Base-by-base conservation (phyloP, 2,113 vertebrate species). In the Girardinichthys multiradiatus region DNA sequence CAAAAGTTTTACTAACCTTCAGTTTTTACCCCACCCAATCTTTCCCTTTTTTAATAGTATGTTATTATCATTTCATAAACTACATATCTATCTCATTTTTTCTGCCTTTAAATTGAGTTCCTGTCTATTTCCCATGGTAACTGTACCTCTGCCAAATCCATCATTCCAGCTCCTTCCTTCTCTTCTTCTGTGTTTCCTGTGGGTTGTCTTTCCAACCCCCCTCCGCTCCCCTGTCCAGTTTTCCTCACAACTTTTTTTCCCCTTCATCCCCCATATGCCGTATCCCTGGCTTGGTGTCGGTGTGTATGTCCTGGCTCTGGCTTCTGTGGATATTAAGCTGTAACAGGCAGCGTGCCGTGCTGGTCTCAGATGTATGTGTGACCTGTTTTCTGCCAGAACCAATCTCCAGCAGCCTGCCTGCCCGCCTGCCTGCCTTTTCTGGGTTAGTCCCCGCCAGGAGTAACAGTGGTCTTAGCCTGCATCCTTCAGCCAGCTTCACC, bases 361-460 rank as follows among this genome's bases (percentile, higher is more conserved):
- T 79, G 79, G 79, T 93, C 87, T 92, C 88, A 92, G 87, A 90
- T 91, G 91, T 90, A 86, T 86, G 82, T 87, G 87, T 93, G 92
- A 93, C 90, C 91, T 91, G 89, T 82, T 93, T 93, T 92, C 87
- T 68, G 64, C 82, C 72, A 86, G 87, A 84, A 86, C 80, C 87
- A 87, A 83, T 88, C 87, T 89, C 88, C 72, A 80, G 68, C 71
- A 84, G 85, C 80, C 81, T 65, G 86, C 68, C 73, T 7, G 61
- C 76, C 76, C 66, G 61, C 68, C 57, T 61, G 75, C 77, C 68
- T 68, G 64, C 70, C 33, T 70, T 89, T 90, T 91, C 88, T 93
- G 90, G 89, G 88, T 90, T 91, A 88, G 69, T 85, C 66, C 85
- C 82, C 76, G 85, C 85, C 86, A 92, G 66, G 81, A 76, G 73